Evolutionary conservation across 2,113 vertebrate species (phyloP), one percentile per base, ranked within the genome.

Genomic region (Nibea coibor): DNA sequence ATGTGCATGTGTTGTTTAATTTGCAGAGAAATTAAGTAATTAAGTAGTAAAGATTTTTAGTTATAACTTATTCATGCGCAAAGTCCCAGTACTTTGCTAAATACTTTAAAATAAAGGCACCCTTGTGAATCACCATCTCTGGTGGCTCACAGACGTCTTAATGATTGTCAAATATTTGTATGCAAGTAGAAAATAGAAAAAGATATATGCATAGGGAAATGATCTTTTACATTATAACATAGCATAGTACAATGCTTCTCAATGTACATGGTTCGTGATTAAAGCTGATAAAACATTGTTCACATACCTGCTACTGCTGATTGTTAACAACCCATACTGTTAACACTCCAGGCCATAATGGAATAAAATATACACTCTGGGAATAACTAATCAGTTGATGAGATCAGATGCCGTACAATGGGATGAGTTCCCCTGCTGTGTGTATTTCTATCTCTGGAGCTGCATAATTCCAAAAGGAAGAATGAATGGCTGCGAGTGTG

Each of bases 341-440:
- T 57, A 59, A 61, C 10, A 59, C 17, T 12, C 24, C 22, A 47
- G 35, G 45, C 66, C 19, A 56, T 4, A 2, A 26, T n/a, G 47
- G 51, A 58, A 66, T 67, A 39, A 53, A 39, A 57, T 64, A 69
- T 26, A 48, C 69, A 51, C 31, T 6, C 24, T 24, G 59, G 56
- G 50, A 73, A 57, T 35, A 72, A 73, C 56, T 56, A 63, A 83
- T 82, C 54, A 83, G 76, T 45, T 45, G 66, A 79, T 80, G 53
- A 79, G 80, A 62, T 66, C 22, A 24, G 20, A 39, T 74, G 45
- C n/a, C 4, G 0, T 16, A 70, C 72, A 78, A 62, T 35, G 54
- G 62, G 64, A 78, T 59, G 71, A 73, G 64, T 62, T 71, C 22
- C 47, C 82, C 84, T 26, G 81, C 67, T 66, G 83, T 64, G 80